Conservation (phyloP, 2,113 vertebrate species). For the Strix uralensis region DNA sequence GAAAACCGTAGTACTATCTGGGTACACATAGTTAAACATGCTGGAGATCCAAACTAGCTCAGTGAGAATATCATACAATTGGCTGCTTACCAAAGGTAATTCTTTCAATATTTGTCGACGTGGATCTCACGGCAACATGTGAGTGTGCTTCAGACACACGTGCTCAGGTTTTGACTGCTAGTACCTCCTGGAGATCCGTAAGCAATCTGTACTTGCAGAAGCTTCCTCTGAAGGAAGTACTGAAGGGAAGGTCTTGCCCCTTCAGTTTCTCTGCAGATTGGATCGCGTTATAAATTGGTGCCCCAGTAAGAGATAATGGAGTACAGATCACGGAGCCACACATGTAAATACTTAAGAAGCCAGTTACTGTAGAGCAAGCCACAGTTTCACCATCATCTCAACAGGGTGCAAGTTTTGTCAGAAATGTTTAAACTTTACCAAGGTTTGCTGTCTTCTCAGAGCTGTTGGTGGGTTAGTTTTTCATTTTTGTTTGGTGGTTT, state of each 20-base stretch:
- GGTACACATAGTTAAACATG: not conserved
- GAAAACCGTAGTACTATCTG: too few species aligned
- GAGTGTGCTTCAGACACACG: not conserved
- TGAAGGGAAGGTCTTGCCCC: not conserved
- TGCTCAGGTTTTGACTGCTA: not conserved
- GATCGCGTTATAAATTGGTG: not conserved
- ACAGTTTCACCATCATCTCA: not conserved
- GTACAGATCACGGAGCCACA: not conserved
- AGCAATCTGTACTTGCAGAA: not conserved
- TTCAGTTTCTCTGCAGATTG: not conserved
- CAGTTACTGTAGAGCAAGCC: not conserved
- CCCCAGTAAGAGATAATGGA: not conserved
- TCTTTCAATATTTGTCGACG: not conserved
- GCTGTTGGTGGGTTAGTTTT: not conserved
- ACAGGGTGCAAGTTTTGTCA: not conserved
- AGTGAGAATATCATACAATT: not conserved
- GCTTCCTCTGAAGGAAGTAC: not conserved
- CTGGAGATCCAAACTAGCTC: not conserved
- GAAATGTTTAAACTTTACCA: not conserved
- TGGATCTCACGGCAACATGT: not conserved
- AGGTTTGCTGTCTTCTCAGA: not conserved
- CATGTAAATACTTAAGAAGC: not conserved
- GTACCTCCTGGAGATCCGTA: not conserved
- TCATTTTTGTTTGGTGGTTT: not conserved
- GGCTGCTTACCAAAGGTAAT: not conserved